These are phyloP conservation scores for Aphelinus certus DNA, from an alignment of 1,140 invertebrate species.

Conservation along the genomic window DNA sequence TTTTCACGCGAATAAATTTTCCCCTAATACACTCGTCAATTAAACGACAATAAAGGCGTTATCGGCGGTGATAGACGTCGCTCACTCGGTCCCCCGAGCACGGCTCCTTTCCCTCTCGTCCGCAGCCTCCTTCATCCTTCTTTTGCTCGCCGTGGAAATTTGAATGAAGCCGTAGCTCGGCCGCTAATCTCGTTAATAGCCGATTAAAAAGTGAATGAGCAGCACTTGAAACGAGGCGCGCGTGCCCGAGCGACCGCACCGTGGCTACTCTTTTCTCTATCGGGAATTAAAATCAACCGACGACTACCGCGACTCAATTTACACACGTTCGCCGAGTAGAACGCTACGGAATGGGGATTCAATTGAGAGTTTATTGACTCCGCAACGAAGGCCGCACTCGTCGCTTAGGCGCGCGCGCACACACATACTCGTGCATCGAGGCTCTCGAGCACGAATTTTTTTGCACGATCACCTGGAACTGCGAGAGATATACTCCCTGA, in stretches of 20 bases:
- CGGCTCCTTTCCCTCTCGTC: not conserved
- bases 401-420: not conserved
- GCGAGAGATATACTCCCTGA: not conserved
- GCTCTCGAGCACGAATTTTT: too few species aligned
- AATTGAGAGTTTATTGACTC: slow-evolving; percentile 41
- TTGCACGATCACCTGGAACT: slow-evolving; percentile 15
- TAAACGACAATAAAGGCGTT: slow-evolving; percentile 22
- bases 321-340: slow-evolving; percentile 11
- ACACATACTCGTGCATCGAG: too few species aligned
- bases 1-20: slow-evolving; percentile 25
- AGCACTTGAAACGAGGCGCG: slow-evolving; percentile 15
- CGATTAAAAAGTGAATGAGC: slow-evolving; percentile 36
- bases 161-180: slow-evolving; percentile 27
- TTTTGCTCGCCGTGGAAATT: not conserved
- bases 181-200: slow-evolving; percentile 37
- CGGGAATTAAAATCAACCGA: slow-evolving; percentile 30
- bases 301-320: slow-evolving; percentile 15
- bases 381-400: slow-evolving; percentile 15
- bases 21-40: slow-evolving; percentile 32
- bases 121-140: not conserved
- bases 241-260: not conserved
- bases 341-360: slow-evolving; percentile 15
- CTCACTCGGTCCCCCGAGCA: not conserved
- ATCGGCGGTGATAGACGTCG: slow-evolving; percentile 21
- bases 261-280: not conserved